Conservation (phyloP, 2,113 vertebrate species). For the Thalassoma bifasciatum region DNA sequence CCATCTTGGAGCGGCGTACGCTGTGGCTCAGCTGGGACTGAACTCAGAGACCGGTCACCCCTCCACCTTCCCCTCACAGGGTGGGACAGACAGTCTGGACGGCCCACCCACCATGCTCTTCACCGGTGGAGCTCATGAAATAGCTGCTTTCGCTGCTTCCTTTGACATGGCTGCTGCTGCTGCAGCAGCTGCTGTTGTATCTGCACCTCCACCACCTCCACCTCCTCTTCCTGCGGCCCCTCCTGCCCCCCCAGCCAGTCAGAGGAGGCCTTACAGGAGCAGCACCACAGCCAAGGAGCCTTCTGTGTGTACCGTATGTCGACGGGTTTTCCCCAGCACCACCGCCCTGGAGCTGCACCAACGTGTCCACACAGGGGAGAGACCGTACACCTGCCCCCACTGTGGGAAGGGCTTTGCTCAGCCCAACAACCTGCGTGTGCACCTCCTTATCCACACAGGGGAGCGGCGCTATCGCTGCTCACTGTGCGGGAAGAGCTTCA, state of each 20-base stretch:
- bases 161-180: constrained; percentile 66
- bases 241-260: constrained; percentile 4
- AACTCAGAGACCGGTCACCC: constrained; percentile 55
- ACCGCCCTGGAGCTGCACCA: constrained; percentile 68
- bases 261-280: constrained; percentile 49
- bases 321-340: constrained; percentile 55
- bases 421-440: constrained; percentile 78
- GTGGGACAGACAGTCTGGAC: constrained; percentile 59
- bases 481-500: constrained; percentile 78
- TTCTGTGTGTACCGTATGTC: constrained; percentile 52
- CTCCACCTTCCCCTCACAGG: constrained; percentile 62
- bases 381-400: constrained; percentile 74
- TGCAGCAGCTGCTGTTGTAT: neutral
- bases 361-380: constrained; percentile 69
- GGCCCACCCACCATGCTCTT: constrained; percentile 66
- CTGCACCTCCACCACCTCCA: constrained; percentile 22
- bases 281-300: constrained; percentile 42
- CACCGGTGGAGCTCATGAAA: constrained; percentile 65
- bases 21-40: constrained; percentile 71
- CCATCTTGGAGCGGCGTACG: constrained; percentile 73
- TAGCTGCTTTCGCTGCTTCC: constrained; percentile 69
- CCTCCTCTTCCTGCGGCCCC: constrained; percentile 17
- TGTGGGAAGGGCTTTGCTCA: constrained; percentile 79
- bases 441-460: constrained; percentile 76
- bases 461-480: constrained; percentile 76